These are phyloP conservation scores for Willowsia nigromaculata DNA, from an alignment of 2,888 invertebrate species.

Conservation along the genomic window DNA sequence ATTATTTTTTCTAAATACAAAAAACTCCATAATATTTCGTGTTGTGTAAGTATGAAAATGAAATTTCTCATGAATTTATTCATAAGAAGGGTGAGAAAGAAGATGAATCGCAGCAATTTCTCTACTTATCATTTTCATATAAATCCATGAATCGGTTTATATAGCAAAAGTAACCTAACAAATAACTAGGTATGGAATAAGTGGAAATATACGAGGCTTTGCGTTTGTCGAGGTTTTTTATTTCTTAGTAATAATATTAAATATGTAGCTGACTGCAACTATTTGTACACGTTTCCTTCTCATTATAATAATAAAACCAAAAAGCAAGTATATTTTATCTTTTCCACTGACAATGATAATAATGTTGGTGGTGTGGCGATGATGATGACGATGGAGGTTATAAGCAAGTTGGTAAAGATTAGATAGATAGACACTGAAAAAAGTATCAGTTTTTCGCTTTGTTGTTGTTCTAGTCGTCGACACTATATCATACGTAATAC, in stretches of 20 bases:
- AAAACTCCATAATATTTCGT: background rate
- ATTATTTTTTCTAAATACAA: background rate
- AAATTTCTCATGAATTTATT: constrained; percentile 64
- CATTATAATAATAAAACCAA: constrained; percentile 67
- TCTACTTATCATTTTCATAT: constrained; percentile 34
- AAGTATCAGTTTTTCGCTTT: constrained; percentile 29
- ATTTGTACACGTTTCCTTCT: constrained; percentile 45
- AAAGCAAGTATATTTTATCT: constrained; percentile 49
- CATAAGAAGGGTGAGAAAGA: constrained; percentile 47
- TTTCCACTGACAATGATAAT: constrained; percentile 32
- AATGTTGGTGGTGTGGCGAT: background rate
- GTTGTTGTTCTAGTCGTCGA: constrained; percentile 47
- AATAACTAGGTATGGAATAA: background rate
- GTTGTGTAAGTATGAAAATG: background rate
- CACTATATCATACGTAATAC: constrained; percentile 28
- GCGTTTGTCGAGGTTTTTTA: constrained; percentile 1
- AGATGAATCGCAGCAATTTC: constrained; percentile 44
- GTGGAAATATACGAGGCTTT: background rate
- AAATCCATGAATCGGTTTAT: background rate
- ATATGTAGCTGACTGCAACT: constrained; percentile 13
- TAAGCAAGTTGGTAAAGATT: constrained; percentile 28
- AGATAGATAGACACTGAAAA: constrained; percentile 28
- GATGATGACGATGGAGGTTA: background rate
- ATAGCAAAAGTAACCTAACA: constrained; percentile 2
- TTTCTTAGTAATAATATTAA: background rate